A percentile compares a stretch with the other conserved stretches of the same genome.
These are phyloP conservation scores for Australoheros facetus DNA, from an alignment of 2,797 vertebrate species.

Conservation along the genomic window DNA sequence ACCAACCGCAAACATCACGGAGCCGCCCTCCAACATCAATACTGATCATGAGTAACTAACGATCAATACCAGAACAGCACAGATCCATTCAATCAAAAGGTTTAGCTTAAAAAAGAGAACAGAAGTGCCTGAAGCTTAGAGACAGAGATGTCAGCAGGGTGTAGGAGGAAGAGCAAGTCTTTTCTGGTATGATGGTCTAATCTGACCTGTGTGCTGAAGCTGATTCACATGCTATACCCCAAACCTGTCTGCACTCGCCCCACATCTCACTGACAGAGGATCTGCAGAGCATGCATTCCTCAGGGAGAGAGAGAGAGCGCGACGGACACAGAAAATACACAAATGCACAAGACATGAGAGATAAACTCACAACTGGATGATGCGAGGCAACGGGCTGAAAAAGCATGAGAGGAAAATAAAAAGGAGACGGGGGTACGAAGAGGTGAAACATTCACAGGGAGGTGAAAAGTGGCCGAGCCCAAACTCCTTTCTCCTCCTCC, in stretches of 20 bases:
- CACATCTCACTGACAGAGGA: slow-evolving; percentile 75
- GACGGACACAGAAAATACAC: slow-evolving; percentile 27
- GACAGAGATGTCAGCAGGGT: slow-evolving; percentile 32
- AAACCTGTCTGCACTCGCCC: slow-evolving; percentile 83
- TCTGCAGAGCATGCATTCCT: slow-evolving; percentile 75
- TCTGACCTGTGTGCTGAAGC: slow-evolving; percentile 74
- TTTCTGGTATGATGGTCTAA: slow-evolving; percentile 73
- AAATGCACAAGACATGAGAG: slow-evolving; percentile 50
- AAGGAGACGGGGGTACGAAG: slow-evolving; percentile 46
- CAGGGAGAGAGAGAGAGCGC: slow-evolving; percentile 49
- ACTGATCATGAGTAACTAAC: not conserved
- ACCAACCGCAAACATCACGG: slow-evolving; percentile 46
- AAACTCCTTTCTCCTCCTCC: slow-evolving; percentile 54
- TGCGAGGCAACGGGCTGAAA: slow-evolving; percentile 28
- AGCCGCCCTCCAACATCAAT: slow-evolving; percentile 5
- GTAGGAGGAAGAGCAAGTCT: slow-evolving; percentile 42
- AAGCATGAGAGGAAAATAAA: slow-evolving; percentile 3
- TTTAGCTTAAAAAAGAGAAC: not conserved
- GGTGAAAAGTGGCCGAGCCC: slow-evolving; percentile 62
- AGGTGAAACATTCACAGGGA: slow-evolving; percentile 60
- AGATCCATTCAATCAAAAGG: not conserved
- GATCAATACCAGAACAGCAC: not conserved
- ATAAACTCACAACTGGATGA: slow-evolving; percentile 66
- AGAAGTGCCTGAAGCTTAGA: not conserved
- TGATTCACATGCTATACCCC: slow-evolving; percentile 74